Conservation (phyloP, 2,888 invertebrate species). For the Xanthia icteritia region DNA sequence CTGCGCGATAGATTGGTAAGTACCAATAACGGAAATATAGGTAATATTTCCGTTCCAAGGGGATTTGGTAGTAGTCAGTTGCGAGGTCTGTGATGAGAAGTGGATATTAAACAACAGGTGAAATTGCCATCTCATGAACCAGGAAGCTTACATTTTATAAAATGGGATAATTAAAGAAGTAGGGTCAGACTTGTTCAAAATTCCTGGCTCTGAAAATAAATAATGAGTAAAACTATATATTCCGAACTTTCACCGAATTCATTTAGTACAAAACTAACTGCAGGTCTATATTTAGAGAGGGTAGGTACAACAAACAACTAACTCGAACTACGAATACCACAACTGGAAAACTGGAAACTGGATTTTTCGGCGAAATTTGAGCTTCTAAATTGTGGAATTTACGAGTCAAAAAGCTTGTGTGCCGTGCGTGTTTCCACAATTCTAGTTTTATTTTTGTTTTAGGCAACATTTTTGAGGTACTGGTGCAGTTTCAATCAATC, state of each 20-base stretch:
- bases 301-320: slow-evolving; percentile 28
- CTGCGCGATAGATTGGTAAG: not conserved
- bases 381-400: slow-evolving; percentile 34
- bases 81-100: not conserved
- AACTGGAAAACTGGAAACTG: slow-evolving; percentile 48
- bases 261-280: slow-evolving; percentile 37
- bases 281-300: slow-evolving; percentile 27
- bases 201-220: slow-evolving; percentile 14
- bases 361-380: slow-evolving; percentile 26
- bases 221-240: slow-evolving; percentile 18
- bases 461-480: slow-evolving; percentile 26
- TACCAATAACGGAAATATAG: not conserved
- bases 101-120: not conserved
- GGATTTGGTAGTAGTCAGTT: not conserved
- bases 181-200: slow-evolving; percentile 3
- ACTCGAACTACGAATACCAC: slow-evolving; percentile 39
- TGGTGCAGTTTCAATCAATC: slow-evolving; percentile 16
- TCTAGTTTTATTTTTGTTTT: slow-evolving; percentile 35
- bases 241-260: slow-evolving; percentile 3
- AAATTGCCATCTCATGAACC: not conserved
- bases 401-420: slow-evolving; percentile 29
- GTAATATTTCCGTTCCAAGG: not conserved
- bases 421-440: slow-evolving; percentile 9
- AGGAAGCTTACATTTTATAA: slow-evolving; percentile 7
- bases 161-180: not conserved